Evolutionary conservation across 2,888 invertebrate genomes (phyloP).

Genomic region (Sesamia inferens): DNA sequence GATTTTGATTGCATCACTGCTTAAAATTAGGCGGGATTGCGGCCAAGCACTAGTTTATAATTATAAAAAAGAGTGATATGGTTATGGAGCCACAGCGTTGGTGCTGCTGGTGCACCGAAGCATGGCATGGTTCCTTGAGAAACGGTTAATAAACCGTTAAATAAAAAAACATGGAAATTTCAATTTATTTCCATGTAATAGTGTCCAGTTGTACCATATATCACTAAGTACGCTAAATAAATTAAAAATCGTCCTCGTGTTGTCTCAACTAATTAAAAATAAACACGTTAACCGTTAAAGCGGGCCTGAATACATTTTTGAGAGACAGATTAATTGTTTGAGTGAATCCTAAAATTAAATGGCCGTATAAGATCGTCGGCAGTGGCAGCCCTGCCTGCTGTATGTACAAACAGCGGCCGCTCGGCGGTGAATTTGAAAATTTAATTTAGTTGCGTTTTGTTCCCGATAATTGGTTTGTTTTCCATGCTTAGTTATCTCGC

Average conservation of each 20-base stretch:
- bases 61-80: background rate
- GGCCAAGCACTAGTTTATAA: background rate
- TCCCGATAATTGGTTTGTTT: constrained; percentile 88
- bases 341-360: background rate
- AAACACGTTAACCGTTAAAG: background rate
- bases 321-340: background rate
- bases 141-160: background rate
- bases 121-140: background rate
- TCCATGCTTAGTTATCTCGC: constrained; percentile 80
- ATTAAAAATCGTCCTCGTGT: background rate
- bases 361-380: rapidly evolving
- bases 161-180: background rate
- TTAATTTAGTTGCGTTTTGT: constrained; percentile 88
- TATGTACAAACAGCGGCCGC: constrained; percentile 70
- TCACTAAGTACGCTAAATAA: background rate
- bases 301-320: background rate
- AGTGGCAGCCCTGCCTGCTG: constrained; percentile 71
- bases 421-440: constrained; percentile 84
- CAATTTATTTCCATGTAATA: background rate
- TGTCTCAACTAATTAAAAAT: background rate
- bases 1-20: too few species aligned
- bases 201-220: background rate
- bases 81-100: background rate
- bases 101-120: too few species aligned
- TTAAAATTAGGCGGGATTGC: too few species aligned